Evolutionary conservation across 2,797 vertebrate genomes (phyloP).

Genomic region (Gadopsis marmoratus): DNA sequence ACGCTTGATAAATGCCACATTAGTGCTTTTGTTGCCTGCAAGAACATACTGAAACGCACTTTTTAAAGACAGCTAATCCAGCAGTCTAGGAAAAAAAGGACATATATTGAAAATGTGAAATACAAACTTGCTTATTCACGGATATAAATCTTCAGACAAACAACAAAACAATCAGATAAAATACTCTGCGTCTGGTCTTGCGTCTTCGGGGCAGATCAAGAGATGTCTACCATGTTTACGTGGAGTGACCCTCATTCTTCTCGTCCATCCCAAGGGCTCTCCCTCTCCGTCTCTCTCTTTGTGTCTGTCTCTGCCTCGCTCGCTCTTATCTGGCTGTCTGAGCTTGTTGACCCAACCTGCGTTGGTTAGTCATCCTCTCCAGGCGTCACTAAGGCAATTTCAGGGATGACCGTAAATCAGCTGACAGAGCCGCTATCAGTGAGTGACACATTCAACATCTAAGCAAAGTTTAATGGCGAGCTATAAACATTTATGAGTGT

Average conservation of each 20-base stretch:
- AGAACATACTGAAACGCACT: slow-evolving; percentile 45
- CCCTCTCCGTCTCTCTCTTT: slow-evolving; percentile 58
- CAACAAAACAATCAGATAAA: slow-evolving; percentile 67
- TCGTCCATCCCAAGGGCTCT: slow-evolving; percentile 70
- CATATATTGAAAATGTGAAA: slow-evolving; percentile 33
- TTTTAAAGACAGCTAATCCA: slow-evolving; percentile 31
- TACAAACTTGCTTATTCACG: slow-evolving; percentile 30
- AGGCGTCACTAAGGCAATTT: slow-evolving; percentile 83
- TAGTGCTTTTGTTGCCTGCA: slow-evolving; percentile 58
- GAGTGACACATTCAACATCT: slow-evolving; percentile 82
- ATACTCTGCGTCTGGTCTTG: slow-evolving; percentile 67
- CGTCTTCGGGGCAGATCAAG: slow-evolving; percentile 76
- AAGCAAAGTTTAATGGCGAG: slow-evolving; percentile 86
- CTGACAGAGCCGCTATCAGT: slow-evolving; percentile 75
- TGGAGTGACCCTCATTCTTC: slow-evolving; percentile 72
- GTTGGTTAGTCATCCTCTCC: slow-evolving; percentile 80
- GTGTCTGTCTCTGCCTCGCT: slow-evolving; percentile 52
- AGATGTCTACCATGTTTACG: slow-evolving; percentile 76
- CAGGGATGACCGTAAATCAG: slow-evolving; percentile 81
- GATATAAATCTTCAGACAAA: slow-evolving; percentile 49
- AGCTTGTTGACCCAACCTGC: slow-evolving; percentile 80
- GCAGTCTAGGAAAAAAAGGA: not conserved
- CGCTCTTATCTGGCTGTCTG: slow-evolving; percentile 74
- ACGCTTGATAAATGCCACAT: slow-evolving; percentile 74
- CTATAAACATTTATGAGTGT: slow-evolving; percentile 84